Evolutionary conservation across 2,888 invertebrate species (phyloP), one percentile per base, ranked within the genome.

Genomic region (Mesorhabditis sp.): DNA sequence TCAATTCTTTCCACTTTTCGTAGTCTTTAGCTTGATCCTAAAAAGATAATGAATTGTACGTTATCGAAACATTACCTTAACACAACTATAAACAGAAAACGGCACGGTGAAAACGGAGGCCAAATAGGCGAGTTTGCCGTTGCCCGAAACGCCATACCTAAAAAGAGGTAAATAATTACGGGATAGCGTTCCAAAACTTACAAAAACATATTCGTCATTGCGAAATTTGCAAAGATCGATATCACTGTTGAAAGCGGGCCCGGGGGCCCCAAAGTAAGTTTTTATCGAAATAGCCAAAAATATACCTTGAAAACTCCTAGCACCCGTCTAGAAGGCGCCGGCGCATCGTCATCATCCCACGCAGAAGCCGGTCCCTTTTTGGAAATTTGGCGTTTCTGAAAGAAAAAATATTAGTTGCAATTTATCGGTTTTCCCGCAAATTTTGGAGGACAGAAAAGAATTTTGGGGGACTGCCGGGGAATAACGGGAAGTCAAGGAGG

Each of bases 1-100:
- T 70, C 72, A 80, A 74, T 66, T 78, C 76, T 64, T 79, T 79
- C 82, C 82, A 82, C 45, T 79, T 75, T 43, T 81, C 81, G 70
- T 76, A 82, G 67, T 82, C 82, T 45, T 76, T 74, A 45, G 76
- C 70, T 4, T 80, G 77, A 67, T 81, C 80, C 70, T 70, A 68
- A 58, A 71, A 65, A 71, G 4, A 44, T 61, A 10, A n/a, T 28
- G 28, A n/a, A n/a, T n/a, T n/a, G 13, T 5, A 4, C 6, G 65
- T 64, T 13, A 7, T 28, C 6, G 42, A 50, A 66, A 4, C 28
- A 28, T n/a, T 62, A 43, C 70, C 68, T 73, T 71, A 43, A 81
- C 73, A 66, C 75, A 70, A 13, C 74, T 41, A 45, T 76, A 63
- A 6, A 80, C 75, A 4, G 81, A 79, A 45, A 67, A 68, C 43